Evolutionary conservation across 2,888 invertebrate species (phyloP), one percentile per base, ranked within the genome.

Genomic region (Epinotia bilunana): DNA sequence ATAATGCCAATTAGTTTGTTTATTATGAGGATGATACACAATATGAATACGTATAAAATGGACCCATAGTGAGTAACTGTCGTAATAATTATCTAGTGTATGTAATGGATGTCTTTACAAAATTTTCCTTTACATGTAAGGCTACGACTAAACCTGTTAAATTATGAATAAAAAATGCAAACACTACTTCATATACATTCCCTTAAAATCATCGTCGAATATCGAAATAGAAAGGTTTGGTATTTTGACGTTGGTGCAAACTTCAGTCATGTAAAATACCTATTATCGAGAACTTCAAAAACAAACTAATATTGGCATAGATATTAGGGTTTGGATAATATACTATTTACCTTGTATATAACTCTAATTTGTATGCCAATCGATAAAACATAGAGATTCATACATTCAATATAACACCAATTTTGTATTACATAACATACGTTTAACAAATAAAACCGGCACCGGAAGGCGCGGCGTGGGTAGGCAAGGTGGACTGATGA

Each of bases 51-150:
- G 4, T 60, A 11, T 60, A 28, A 4, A 16, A 28, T 28, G 23
- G 0, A 28, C 23, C 23, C 3, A 28, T 5, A 60, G 7, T 33
- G 28, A 16, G 28, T n/a, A 33, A 60, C 9, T 16, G 6, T 7
- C n/a, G 33, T 6, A 28, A 33, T 60, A 33, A 33, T 33, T 33
- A 28, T 33, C 28, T 13, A 28, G 39, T 71, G 9, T 28, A 3
- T 28, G 23, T 1, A 28, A 55, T 53, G 61, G 53, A 55, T 23
- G 62, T 43, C 55, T 63, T 71, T n/a, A 63, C 53, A 23, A 71
- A 63, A 71, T 63, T 55, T 63, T 71, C 62, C 71, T 71, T 55
- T 55, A 23, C 23, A 23, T 6, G 16, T 63, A 63, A 71, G 71
- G 71, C 20, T 63, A 62, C 23, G 71, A 62, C 20, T 39, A 61